Evolutionary conservation across 2,113 vertebrate genomes (phyloP), one percentile per base, ranked within the genome.

Genomic region (Craseonycteris thonglongyai): DNA sequence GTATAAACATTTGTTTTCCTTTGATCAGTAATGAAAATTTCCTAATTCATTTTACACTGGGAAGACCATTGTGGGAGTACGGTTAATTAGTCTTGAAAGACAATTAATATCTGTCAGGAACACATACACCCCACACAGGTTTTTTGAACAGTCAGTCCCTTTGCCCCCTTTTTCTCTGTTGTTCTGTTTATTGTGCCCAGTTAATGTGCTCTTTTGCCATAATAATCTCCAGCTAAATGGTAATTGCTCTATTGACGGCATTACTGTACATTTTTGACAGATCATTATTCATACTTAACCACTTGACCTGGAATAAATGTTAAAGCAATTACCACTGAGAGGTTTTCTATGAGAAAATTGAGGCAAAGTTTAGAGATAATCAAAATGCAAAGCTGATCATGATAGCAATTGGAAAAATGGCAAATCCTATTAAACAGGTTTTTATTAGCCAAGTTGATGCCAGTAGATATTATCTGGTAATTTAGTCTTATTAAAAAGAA

Each of bases 281-380:
- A 98, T 98, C 99, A 99, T 99, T 99, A 99, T 98, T 99, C 99
- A 99, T 99, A 98, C 98, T 99, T 99, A 99, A 99, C 98, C 99
- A 98, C 98, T 99, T 99, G 98, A 99, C 99, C 99, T 99, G 98
- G 98, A 99, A 99, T 99, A 98, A 99, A 99, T 99, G 99, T 99
- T 99, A 99, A 99, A 98, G 98, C 99, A 99, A 99, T 99, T 99
- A 99, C 98, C 97, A 98, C 98, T 97, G 98, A 99, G 98, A 99
- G 98, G 98, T 98, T 98, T 98, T 98, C 98, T 98, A 98, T 98
- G 97, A 98, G 98, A 98, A 99, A 98, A 99, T 98, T 98, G 98
- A 98, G 95, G 98, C 98, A 99, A 99, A 99, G 98, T 99, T 98
- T 98, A 98, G 98, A 98, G 98, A 98, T 98, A 98, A 99, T 99